Evolutionary conservation across 2,888 invertebrate species (phyloP), one percentile per base, ranked within the genome.

Genomic region (Chymomyza fuscimana): DNA sequence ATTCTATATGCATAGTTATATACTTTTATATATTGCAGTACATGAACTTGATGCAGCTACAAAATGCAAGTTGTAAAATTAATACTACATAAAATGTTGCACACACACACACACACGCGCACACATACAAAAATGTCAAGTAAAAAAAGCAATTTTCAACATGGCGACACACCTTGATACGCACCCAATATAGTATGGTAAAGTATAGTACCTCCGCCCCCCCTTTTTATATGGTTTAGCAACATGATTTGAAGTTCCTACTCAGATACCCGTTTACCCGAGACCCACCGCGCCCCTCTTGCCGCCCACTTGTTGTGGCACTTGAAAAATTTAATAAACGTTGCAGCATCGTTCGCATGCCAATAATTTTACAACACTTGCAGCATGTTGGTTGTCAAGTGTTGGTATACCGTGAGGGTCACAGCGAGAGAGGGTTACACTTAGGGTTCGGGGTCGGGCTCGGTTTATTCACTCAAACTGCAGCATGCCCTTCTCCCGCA

Each of bases 241-340:
- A 46, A 4, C 40, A 10, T 12, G 40, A 46, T 46, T 46, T 46
- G 12, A 12, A 40, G 40, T 40, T 6, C 40, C 40, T 40, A 10
- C 10, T 40, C 10, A 10, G 40, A 40, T 32, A 40, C 10, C 7
- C 40, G 9, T 40, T 2, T 32, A 32, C 32, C 32, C 32, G 32
- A 32, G 6, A 32, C 32, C 9, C 32, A 32, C 7, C 32, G 7
- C 32, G 9, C 40, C 12, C 40, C 40, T 10, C 32, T 54, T 2
- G 15, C 16, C 52, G 5, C 10, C 2, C 58, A 58, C 22, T 58
- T 58, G 58, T 25, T 19, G 77, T 69, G 86, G 79, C 83, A 83
- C 88, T 87, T 87, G 69, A 86, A 83, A 83, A 87, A 83, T 87
- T 83, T 87, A 83, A 83, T 83, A 87, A 87, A 87, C 87, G 86